Evolutionary conservation across 2,797 vertebrate genomes (phyloP).

Genomic region (Rhynchonycteris naso): DNA sequence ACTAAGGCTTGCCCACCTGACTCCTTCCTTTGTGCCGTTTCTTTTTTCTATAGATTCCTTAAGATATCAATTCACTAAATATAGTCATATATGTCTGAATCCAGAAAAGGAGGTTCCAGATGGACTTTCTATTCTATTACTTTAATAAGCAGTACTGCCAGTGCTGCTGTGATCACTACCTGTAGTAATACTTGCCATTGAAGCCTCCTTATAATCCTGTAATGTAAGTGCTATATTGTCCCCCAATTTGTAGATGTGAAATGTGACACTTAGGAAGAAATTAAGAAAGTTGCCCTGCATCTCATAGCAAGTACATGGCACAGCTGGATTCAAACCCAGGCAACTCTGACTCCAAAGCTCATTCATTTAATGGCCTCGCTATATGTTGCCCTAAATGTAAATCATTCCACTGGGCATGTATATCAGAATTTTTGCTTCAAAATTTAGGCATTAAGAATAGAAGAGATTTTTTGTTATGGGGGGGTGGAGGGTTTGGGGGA

Average conservation of each 20-base stretch:
- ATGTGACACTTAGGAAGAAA: not conserved
- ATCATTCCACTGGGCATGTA: not conserved
- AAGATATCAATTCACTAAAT: not conserved
- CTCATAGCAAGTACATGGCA: not conserved
- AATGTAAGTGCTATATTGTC: not conserved
- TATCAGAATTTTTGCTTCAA: constrained; percentile 12
- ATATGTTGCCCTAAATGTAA: not conserved
- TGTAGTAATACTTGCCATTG: not conserved
- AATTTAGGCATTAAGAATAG: not conserved
- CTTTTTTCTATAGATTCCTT: not conserved
- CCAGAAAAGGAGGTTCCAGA: not conserved
- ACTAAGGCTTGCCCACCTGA: not conserved
- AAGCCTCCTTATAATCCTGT: not conserved
- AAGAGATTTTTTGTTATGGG: not conserved
- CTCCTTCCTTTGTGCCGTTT: not conserved
- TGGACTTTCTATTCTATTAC: not conserved
- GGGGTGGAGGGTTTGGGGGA: no score
- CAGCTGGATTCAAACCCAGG: not conserved
- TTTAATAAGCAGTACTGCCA: not conserved
- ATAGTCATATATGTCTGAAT: not conserved
- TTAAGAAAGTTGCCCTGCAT: not conserved
- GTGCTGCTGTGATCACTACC: not conserved
- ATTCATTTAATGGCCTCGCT: not conserved
- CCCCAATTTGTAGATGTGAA: not conserved
- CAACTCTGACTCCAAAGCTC: not conserved